Percentiles rank a stretch among this genome's conserved stretches.
Evolutionary conservation across 2,888 invertebrate species (phyloP).

Genomic region (Chrysolina americana): DNA sequence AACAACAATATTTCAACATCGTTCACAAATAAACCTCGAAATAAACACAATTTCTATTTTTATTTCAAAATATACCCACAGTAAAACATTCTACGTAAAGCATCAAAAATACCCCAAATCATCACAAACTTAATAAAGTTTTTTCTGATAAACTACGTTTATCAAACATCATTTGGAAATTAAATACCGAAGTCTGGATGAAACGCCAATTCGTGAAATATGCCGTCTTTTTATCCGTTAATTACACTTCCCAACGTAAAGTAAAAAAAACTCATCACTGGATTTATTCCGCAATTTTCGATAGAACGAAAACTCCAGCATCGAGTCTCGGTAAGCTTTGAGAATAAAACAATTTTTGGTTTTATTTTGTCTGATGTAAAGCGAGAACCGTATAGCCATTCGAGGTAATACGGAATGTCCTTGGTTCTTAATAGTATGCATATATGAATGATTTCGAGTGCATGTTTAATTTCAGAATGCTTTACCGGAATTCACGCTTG

Average conservation of each 20-base stretch:
- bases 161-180: background rate
- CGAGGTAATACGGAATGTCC: background rate
- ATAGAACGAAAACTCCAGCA: background rate
- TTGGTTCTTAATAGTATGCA: background rate
- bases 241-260: background rate
- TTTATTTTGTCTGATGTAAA: background rate
- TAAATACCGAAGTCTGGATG: background rate
- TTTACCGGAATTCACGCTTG: background rate
- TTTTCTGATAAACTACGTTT: too few relatives aligned
- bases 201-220: background rate
- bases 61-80: too few relatives aligned
- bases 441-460: background rate
- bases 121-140: too few relatives aligned
- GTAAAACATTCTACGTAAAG: too few relatives aligned
- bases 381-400: background rate
- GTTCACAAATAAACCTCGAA: too few relatives aligned
- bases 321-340: background rate
- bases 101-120: too few relatives aligned
- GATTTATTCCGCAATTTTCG: background rate
- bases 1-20: too few relatives aligned
- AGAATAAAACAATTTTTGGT: conserved; percentile 7
- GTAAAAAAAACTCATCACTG: background rate
- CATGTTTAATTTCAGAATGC: background rate
- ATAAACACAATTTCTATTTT: too few relatives aligned
- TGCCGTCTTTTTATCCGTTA: background rate